A percentile compares a stretch with the other conserved stretches of the same genome.
These are phyloP conservation scores for Spodoptera littoralis DNA, from an alignment of 2,888 invertebrate species.

Conservation along the genomic window DNA sequence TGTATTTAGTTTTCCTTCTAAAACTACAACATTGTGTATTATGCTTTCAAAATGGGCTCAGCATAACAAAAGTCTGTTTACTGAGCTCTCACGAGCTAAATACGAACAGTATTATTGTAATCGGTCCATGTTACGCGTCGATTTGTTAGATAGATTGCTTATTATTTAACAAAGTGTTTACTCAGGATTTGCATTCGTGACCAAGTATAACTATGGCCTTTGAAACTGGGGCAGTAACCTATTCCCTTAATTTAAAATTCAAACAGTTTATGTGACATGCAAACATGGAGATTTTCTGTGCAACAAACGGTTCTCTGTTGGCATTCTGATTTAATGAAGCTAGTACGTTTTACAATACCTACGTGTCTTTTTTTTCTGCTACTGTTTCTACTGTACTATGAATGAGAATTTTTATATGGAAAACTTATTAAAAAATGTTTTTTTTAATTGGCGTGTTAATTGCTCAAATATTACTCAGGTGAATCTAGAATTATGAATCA, in stretches of 20 bases:
- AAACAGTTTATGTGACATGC: conserved; percentile 63
- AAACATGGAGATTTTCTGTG: conserved; percentile 58
- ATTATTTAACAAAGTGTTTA: conserved; percentile 42
- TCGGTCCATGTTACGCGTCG: conserved; percentile 20
- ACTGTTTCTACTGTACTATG: neutral
- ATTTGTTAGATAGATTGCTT: conserved; percentile 40
- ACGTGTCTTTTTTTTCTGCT: conserved; percentile 1
- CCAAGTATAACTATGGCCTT: conserved; percentile 63
- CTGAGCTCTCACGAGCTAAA: conserved; percentile 35
- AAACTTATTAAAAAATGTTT: conserved; percentile 3
- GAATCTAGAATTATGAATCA: too few species aligned
- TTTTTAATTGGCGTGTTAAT: neutral
- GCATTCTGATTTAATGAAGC: conserved; percentile 47
- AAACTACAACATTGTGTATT: conserved; percentile 17
- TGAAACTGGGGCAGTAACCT: conserved; percentile 71
- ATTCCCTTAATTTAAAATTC: conserved; percentile 74
- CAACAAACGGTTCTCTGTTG: conserved; percentile 59
- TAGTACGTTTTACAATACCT: conserved; percentile 16
- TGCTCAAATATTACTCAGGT: neutral
- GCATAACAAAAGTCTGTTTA: conserved; percentile 39
- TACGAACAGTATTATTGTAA: conserved; percentile 32
- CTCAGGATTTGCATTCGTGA: conserved; percentile 57
- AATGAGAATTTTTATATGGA: conserved; percentile 6
- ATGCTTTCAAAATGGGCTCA: conserved; percentile 30
- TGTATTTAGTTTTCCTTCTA: conserved; percentile 10